Conservation (phyloP, 2,113 vertebrate genomes). For the Eclectus roratus region DNA sequence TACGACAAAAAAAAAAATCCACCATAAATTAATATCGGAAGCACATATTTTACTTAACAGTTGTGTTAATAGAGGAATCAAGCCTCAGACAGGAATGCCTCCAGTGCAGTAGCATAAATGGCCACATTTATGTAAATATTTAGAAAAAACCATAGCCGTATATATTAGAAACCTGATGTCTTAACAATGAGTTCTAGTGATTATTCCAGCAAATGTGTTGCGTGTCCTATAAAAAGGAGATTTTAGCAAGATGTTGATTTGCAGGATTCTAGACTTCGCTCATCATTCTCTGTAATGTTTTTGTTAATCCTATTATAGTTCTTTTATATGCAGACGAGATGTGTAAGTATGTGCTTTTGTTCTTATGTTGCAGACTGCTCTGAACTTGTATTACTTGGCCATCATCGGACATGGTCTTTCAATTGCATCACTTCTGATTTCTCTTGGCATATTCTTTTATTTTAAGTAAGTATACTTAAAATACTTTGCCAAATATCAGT, state of each 20-base stretch:
- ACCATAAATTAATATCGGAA: background rate
- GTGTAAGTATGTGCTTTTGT: background rate
- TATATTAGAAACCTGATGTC: background rate
- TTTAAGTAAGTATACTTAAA: conserved; percentile 89
- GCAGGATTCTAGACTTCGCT: background rate
- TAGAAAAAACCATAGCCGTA: background rate
- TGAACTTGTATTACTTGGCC: conserved; percentile 95
- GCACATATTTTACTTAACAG: background rate
- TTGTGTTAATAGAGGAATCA: background rate
- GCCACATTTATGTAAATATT: background rate
- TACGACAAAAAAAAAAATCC: background rate
- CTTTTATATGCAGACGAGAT: background rate
- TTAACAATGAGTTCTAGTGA: background rate
- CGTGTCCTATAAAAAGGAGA: background rate
- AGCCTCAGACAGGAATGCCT: background rate
- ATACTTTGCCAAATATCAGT: background rate
- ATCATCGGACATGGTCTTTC: conserved; percentile 96
- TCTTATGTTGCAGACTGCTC: conserved; percentile 83
- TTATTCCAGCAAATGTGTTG: background rate
- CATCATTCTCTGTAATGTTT: background rate
- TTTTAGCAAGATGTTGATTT: background rate
- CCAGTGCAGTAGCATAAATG: background rate
- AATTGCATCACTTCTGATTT: conserved; percentile 88
- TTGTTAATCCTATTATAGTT: background rate
- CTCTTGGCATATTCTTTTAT: conserved; percentile 95